Percentiles rank a stretch among this genome's conserved stretches.
Evolutionary conservation across 2,888 invertebrate genomes (phyloP).

Genomic region (Erannis defoliaria): DNA sequence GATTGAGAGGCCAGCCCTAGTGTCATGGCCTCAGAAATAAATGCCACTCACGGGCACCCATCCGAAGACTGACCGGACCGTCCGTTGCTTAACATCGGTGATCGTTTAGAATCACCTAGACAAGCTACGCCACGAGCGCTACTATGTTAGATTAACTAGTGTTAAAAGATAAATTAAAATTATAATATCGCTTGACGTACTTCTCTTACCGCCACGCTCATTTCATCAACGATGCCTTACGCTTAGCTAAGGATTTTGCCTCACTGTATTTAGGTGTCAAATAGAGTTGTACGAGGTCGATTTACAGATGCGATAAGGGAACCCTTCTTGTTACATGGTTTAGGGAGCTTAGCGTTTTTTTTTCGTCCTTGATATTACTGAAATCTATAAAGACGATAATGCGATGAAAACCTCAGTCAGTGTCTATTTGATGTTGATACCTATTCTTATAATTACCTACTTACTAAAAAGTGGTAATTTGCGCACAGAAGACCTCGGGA

Average conservation of each 20-base stretch:
- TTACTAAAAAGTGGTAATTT: too few relatives aligned
- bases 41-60: too few relatives aligned
- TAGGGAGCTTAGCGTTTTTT: conserved; percentile 54
- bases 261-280: conserved; percentile 76
- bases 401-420: too few relatives aligned
- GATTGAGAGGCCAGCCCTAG: too few relatives aligned
- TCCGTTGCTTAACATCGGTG: too few relatives aligned
- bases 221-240: conserved; percentile 29
- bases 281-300: conserved; percentile 71
- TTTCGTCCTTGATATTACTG: background rate
- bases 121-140: background rate
- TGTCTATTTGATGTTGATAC: too few relatives aligned
- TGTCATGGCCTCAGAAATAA: too few relatives aligned
- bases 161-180: conserved; percentile 9
- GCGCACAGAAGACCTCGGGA: too few relatives aligned
- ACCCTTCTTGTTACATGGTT: conserved; percentile 52
- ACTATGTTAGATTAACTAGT: too few relatives aligned
- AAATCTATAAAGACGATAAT: background rate
- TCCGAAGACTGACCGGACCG: too few relatives aligned
- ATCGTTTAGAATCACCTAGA: too few relatives aligned
- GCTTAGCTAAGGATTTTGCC: conserved; percentile 64
- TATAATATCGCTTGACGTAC: conserved; percentile 9
- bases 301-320: conserved; percentile 67
- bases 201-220: conserved; percentile 20
- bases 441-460: too few relatives aligned